Conservation (phyloP, 2,888 invertebrate genomes). For the Cantharis nigra region DNA sequence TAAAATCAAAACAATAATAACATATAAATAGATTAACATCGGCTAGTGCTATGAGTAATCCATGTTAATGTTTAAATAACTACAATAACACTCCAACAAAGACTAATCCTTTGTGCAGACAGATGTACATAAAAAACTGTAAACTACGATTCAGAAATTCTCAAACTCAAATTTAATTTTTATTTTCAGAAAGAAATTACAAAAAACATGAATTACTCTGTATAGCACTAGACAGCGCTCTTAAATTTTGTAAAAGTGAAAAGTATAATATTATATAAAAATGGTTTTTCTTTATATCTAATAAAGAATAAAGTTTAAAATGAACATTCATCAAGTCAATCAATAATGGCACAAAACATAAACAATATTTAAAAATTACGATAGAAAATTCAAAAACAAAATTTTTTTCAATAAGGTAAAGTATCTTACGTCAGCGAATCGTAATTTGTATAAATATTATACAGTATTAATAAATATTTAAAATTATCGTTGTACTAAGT, state of each 20-base stretch:
- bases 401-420: background rate
- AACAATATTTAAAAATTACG: background rate
- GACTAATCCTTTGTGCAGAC: too few species aligned
- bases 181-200: too few species aligned
- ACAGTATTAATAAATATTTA: background rate
- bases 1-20: background rate
- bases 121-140: background rate
- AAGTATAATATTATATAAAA: background rate
- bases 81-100: too few species aligned
- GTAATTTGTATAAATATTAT: background rate
- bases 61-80: too few species aligned
- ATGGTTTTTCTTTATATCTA: background rate
- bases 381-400: background rate
- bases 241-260: background rate
- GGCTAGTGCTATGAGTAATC: too few species aligned
- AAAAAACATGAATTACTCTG: background rate
- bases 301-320: background rate
- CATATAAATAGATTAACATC: too few species aligned
- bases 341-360: background rate
- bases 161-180: too few species aligned
- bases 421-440: background rate
- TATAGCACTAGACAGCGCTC: background rate
- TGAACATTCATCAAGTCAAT: background rate
- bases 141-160: too few species aligned
- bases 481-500: constrained; percentile 38